A percentile compares a stretch with the other conserved stretches of the same genome.
phyloP scores from a whole-genome alignment of 1,140 invertebrate genomes.

The Ceratosolen solmsi region DNA sequence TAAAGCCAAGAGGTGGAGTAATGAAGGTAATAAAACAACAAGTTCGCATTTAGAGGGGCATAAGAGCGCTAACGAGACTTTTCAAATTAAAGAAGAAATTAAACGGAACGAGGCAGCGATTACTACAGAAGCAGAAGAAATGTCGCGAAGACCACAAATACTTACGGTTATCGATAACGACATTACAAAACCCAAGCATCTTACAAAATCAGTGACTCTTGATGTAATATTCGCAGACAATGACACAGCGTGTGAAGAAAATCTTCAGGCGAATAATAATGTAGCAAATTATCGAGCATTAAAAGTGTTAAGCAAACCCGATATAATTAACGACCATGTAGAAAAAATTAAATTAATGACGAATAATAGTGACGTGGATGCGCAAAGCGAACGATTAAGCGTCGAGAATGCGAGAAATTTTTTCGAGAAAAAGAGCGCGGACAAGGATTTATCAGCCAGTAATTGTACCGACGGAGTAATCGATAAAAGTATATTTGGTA shows the following conservation, averaged over 20 bases:
- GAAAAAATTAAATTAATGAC: background rate
- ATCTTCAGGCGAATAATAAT: background rate
- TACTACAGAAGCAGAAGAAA: constrained; percentile 60
- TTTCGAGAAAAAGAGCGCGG: constrained; percentile 68
- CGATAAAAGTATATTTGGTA: constrained; percentile 70
- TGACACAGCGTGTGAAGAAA: background rate
- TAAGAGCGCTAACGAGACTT: constrained; percentile 40
- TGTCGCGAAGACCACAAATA: constrained; percentile 71
- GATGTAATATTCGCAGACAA: background rate
- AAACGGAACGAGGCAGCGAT: constrained; percentile 64
- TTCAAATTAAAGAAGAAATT: constrained; percentile 58
- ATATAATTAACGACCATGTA: constrained; percentile 41
- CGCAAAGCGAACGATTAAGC: constrained; percentile 54
- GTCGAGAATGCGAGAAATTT: constrained; percentile 65
- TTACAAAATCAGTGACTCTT: background rate
- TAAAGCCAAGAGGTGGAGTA: background rate
- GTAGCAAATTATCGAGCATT: background rate
- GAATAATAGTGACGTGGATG: background rate
- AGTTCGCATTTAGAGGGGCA: background rate
- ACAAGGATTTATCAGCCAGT: constrained; percentile 64
- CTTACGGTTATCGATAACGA: constrained; percentile 70
- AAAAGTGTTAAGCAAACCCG: constrained; percentile 25
- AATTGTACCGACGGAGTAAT: constrained; percentile 75
- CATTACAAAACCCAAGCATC: constrained; percentile 59
- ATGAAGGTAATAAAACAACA: background rate